Base-by-base conservation (phyloP, 2,113 vertebrate species). In the Chionis minor region DNA sequence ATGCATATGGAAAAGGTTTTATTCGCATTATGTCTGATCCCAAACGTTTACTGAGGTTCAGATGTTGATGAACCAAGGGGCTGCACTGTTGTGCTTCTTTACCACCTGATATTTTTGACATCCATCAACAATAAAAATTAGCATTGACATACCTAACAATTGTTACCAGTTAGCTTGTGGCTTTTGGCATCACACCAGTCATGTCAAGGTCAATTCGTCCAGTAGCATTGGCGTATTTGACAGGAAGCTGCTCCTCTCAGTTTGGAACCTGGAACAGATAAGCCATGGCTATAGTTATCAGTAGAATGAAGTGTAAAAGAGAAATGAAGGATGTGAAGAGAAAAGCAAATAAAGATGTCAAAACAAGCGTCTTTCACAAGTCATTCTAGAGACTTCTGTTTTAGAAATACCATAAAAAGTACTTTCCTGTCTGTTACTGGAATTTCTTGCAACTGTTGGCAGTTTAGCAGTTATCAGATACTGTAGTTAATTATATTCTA, bases 231-330 rank as follows among this genome's bases (percentile, higher is more conserved):
- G 47, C 75, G 96, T 77, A 55, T 81, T 61, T 72, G 71, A 92
- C 69, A 92, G 47, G 86, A 92, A 96, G 86, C 84, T 94, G 91
- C 70, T 95, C 63, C 66, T 89, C 88, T 94, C 91, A 66, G 72
- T 95, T 87, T 96, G 93, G 84, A 94, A 90, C 87, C 69, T 96
- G 86, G 72, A 91, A 94, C 79, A 94, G 30, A 82, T 81, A 89
- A 88, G 75, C 75, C 35, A 75, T 55, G 44, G 67, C 70, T 75
- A 58, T 16, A 74, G 89, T 73, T 85, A 81, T 81, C 40, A 92
- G 59, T 13, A 72, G 65, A 72, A 87, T 79, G 42, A 95, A 74
- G 15, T 18, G 20, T 63, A 91, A 86, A 80, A 90, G 56, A 73
- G 28, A 93, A 96, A 65, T 23, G 49, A 85, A 94, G 58, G 40